Base-by-base conservation (phyloP, 2,888 invertebrate species). In the Aethes cnicana region DNA sequence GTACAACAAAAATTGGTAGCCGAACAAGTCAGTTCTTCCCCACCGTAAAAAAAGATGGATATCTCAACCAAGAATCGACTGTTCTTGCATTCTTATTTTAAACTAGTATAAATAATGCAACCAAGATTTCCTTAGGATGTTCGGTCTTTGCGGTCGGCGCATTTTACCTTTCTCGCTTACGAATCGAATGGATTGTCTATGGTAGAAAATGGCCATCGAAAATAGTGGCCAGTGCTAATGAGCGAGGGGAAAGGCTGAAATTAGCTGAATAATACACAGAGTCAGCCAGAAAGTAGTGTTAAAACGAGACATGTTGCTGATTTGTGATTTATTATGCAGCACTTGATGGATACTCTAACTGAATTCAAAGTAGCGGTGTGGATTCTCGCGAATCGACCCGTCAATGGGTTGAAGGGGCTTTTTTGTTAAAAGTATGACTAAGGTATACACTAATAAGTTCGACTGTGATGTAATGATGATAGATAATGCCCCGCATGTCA, bases 211-310 rank as follows among this genome's bases (percentile, higher is more conserved):
- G 68, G 69, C 67, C 68, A 68, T 71, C 74, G 82, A 81, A 85
- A 85, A 84, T 83, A 81, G 72, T 75, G 63, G 63, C 69, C 64
- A 63, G 61, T 59, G 72, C 70, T 81, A 83, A 84, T 84, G 77
- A 80, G 74, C 66, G 61, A 68, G 76, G 76, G 77, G 74, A 77
- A 71, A 69, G 66, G 67, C 64, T 64, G 71, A n/a, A 77, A 75
- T 74, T 69, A 72, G 71, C 65, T 87, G 82, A 82, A 85, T 85
- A 81, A 85, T 81, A 71, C 61, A 84, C 62, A 53, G 42, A 52
- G 55, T 54, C 64, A 64, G 64, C 66, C 59, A 61, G 66, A 69
- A 66, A 63, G 68, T 67, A 63, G 64, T 59, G 66, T 62, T 61
- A 63, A 62, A 68, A 56, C 62, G 69, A 64, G 67, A 33, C 23